Percentiles rank a stretch among this genome's conserved stretches.
Evolutionary conservation across 2,113 vertebrate genomes (phyloP).

Genomic region (Perccottus glenii): DNA sequence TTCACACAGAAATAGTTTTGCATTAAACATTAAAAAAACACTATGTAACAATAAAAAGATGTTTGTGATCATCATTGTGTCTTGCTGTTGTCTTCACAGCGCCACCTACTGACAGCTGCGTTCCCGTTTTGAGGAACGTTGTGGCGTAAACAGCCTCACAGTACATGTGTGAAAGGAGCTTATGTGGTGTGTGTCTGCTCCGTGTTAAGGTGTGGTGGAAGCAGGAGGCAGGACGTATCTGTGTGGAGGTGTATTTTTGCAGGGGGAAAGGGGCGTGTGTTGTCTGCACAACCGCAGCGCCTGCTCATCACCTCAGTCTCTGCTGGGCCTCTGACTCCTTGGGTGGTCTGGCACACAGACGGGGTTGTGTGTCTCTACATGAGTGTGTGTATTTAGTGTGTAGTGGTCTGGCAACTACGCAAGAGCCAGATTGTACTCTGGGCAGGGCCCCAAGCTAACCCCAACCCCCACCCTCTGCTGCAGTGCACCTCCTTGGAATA

Average conservation of each 20-base stretch:
- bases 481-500: conserved; percentile 79
- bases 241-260: conserved; percentile 38
- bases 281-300: conserved; percentile 77
- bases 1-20: background rate
- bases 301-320: conserved; percentile 85
- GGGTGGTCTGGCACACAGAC: conserved; percentile 74
- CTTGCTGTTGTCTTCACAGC: background rate
- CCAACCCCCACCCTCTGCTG: conserved; percentile 71
- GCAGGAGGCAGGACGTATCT: conserved; percentile 42
- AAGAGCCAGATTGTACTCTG: conserved; percentile 82
- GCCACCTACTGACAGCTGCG: background rate
- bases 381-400: conserved; percentile 32
- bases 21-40: no score
- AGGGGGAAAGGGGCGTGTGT: conserved; percentile 56
- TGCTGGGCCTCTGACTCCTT: conserved; percentile 71
- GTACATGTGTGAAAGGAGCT: conserved; percentile 16
- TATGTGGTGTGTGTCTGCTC: conserved; percentile 44
- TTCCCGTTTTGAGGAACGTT: background rate
- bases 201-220: conserved; percentile 65
- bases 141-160: background rate
- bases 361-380: conserved; percentile 28
- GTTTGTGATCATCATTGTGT: background rate
- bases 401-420: conserved; percentile 84
- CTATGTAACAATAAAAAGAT: no score
- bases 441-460: conserved; percentile 80